phyloP scores from a whole-genome alignment of 1,140 invertebrate genomes.

The Rhagoletis zephyria region DNA sequence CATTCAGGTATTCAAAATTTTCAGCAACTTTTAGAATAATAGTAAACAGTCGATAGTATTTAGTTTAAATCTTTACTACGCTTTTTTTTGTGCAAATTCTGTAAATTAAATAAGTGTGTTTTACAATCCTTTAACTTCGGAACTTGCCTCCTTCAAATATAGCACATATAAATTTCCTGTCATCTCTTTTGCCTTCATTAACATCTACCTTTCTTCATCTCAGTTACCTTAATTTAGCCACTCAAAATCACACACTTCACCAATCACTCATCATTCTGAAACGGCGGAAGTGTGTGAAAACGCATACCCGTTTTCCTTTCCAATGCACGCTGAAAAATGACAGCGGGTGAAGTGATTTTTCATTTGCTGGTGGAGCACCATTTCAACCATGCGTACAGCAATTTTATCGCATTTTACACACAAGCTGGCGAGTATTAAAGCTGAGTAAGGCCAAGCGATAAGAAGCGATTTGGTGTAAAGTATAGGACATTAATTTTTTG shows the following conservation, averaged over 20 bases:
- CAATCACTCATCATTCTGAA: constrained; percentile 1
- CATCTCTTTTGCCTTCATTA: background rate
- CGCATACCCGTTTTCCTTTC: background rate
- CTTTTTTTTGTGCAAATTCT: too few species aligned
- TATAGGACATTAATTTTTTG: constrained; percentile 8
- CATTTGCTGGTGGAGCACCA: constrained; percentile 3
- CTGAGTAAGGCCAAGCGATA: background rate
- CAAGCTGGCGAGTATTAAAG: background rate
- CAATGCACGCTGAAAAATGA: background rate
- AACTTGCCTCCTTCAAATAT: too few species aligned
- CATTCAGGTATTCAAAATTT: too few species aligned
- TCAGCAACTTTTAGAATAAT: too few species aligned
- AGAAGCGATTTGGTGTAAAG: background rate
- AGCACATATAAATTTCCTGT: background rate
- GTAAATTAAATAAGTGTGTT: too few species aligned
- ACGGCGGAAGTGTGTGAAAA: background rate
- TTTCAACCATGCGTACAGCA: background rate
- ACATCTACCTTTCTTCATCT: background rate
- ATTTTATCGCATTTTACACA: constrained; percentile 9
- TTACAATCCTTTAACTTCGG: too few species aligned
- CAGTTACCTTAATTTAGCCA: background rate
- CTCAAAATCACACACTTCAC: background rate
- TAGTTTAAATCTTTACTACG: too few species aligned
- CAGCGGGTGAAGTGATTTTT: constrained; percentile 27
- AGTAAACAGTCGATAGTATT: too few species aligned